Conservation (phyloP, 2,113 vertebrate species). For the Tupaia tana region DNA sequence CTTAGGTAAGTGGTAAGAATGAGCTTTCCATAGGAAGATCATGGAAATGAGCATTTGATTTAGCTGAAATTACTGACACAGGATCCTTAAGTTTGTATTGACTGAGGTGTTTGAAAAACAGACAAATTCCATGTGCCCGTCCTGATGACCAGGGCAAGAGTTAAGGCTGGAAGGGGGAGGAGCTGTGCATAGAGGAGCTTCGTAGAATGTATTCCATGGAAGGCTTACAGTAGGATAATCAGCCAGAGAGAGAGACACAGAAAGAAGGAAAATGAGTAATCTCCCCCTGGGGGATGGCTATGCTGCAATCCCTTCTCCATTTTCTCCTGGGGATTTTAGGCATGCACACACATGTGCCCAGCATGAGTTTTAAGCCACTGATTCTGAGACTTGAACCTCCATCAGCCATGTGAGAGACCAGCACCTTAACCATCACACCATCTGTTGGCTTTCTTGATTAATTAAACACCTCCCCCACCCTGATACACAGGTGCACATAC, state of each 20-base stretch:
- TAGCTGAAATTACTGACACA: background rate
- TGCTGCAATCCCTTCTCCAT: no score
- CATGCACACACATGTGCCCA: no score
- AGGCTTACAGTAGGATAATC: background rate
- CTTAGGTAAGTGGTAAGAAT: background rate
- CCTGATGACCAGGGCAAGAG: background rate
- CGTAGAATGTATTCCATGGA: fast-evolving
- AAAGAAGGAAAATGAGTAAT: no score
- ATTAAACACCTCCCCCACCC: fast-evolving
- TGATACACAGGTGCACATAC: no score
- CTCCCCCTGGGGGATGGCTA: no score
- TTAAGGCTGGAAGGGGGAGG: background rate
- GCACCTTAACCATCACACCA: no score
- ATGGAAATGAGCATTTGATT: background rate
- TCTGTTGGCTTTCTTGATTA: background rate
- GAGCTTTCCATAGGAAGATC: background rate
- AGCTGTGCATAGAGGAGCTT: background rate
- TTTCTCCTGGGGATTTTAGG: no score
- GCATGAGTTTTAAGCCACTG: no score
- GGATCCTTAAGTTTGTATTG: background rate
- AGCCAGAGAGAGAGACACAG: no score
- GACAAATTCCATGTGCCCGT: background rate
- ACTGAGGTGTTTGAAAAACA: background rate
- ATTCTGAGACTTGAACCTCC: no score
- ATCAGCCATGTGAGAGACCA: no score